Conservation (phyloP, 2,113 vertebrate species). For the Brienomyrus brachyistius region DNA sequence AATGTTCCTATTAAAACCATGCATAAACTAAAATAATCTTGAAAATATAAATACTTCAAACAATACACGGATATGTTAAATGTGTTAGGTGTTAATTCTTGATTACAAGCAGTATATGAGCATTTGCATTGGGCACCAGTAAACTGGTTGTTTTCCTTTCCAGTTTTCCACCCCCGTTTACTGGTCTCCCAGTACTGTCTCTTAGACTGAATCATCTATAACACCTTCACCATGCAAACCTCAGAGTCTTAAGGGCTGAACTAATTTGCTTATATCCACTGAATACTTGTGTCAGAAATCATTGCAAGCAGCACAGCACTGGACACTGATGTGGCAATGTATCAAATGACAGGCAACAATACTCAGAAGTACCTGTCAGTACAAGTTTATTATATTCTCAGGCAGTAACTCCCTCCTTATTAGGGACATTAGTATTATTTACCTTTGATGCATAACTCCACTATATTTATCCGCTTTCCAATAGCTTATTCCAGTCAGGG, state of each 20-base stretch:
- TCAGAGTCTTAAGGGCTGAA: neutral
- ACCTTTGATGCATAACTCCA: neutral
- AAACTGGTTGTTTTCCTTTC: neutral
- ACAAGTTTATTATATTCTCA: neutral
- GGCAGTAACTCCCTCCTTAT: neutral
- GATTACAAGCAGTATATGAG: neutral
- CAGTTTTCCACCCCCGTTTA: neutral
- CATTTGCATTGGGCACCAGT: neutral
- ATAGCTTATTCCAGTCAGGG: neutral
- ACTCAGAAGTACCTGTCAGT: neutral
- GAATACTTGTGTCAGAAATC: neutral
- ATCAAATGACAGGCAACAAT: neutral
- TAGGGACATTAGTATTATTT: neutral
- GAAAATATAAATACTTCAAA: neutral
- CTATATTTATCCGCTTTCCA: neutral
- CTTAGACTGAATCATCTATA: neutral
- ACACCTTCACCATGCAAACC: neutral
- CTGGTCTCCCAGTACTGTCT: neutral
- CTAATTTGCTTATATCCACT: neutral
- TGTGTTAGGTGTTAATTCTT: neutral
- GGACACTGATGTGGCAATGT: neutral
- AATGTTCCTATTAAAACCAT: neutral
- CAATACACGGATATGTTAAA: neutral
- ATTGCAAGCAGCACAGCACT: neutral
- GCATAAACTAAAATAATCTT: neutral